A percentile compares a stretch with the other conserved stretches of the same genome.
These are phyloP conservation scores for Drosophila macrospina DNA, from an alignment of 2,888 invertebrate genomes.

Conservation along the genomic window DNA sequence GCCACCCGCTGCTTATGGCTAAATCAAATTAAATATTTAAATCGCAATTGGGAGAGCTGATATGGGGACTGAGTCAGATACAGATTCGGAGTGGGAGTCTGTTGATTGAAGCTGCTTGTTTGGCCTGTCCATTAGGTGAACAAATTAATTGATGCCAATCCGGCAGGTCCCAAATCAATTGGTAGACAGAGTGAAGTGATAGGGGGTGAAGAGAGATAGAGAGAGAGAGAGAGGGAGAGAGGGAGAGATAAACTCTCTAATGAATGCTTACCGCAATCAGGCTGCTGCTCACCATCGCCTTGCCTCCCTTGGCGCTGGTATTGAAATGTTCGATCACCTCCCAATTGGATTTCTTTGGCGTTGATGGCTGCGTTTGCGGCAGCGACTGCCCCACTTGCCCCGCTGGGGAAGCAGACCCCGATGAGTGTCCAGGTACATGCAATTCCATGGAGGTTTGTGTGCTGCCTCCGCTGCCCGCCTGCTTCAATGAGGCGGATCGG, in stretches of 20 bases:
- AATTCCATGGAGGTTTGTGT: slow-evolving; percentile 83
- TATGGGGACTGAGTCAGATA: not conserved
- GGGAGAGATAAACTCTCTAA: slow-evolving; percentile 3
- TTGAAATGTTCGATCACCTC: slow-evolving; percentile 95
- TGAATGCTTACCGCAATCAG: slow-evolving; percentile 87
- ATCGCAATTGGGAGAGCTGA: slow-evolving; percentile 26
- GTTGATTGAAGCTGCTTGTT: slow-evolving; percentile 8
- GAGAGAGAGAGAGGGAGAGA: not conserved
- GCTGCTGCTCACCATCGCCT: slow-evolving; percentile 88
- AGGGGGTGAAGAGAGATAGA: not conserved
- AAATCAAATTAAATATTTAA: slow-evolving; percentile 78
- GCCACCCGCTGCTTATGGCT: slow-evolving; percentile 43
- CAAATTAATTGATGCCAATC: slow-evolving; percentile 72
- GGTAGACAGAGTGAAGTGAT: not conserved
- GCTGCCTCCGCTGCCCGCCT: slow-evolving; percentile 84
- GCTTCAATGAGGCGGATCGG: slow-evolving; percentile 87
- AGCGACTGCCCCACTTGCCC: slow-evolving; percentile 62
- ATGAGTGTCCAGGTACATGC: slow-evolving; percentile 76
- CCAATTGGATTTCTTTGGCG: slow-evolving; percentile 94
- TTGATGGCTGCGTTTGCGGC: slow-evolving; percentile 87
- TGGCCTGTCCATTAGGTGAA: slow-evolving; percentile 59
- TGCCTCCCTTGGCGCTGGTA: slow-evolving; percentile 87
- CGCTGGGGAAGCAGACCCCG: slow-evolving; percentile 48
- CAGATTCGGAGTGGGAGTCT: not conserved
- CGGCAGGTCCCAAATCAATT: slow-evolving; percentile 9